Conservation (phyloP, 2,113 vertebrate species). For the Promerops cafer region DNA sequence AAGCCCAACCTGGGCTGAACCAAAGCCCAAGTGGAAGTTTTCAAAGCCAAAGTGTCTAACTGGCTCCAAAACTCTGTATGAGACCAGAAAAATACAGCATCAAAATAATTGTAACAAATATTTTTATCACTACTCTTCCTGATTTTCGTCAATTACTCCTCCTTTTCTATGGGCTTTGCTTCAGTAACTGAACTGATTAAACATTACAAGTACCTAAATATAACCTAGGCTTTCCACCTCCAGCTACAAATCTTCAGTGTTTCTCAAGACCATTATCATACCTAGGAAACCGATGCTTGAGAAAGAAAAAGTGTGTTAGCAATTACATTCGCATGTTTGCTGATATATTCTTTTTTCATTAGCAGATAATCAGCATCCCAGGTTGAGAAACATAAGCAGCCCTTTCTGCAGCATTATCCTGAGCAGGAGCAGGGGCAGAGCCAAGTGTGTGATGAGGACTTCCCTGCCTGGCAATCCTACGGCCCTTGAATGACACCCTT, state of each 20-base stretch:
- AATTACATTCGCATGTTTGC: not conserved
- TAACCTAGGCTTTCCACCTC: not conserved
- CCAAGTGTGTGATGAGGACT: accelerated
- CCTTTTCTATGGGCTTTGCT: not conserved
- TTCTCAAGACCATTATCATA: not conserved
- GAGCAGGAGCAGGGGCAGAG: not conserved
- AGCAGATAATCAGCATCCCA: not conserved
- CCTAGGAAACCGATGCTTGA: not conserved
- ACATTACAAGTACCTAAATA: not conserved
- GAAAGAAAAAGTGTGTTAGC: not conserved
- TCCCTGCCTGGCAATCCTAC: not conserved
- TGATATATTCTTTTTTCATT: not conserved
- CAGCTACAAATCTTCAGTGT: not conserved
- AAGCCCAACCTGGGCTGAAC: not conserved
- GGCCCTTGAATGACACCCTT: not conserved
- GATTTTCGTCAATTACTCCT: not conserved
- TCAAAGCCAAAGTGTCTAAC: not conserved
- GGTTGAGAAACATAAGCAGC: not conserved
- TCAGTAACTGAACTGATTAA: not conserved
- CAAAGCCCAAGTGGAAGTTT: not conserved
- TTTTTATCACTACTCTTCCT: not conserved
- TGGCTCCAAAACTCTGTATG: not conserved
- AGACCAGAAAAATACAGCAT: not conserved
- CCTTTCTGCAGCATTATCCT: not conserved
- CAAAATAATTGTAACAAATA: not conserved